Percentiles rank a stretch among this genome's conserved stretches.
Conservation (phyloP, 2,113 vertebrate genomes). For the Cynocephalus volans region DNA sequence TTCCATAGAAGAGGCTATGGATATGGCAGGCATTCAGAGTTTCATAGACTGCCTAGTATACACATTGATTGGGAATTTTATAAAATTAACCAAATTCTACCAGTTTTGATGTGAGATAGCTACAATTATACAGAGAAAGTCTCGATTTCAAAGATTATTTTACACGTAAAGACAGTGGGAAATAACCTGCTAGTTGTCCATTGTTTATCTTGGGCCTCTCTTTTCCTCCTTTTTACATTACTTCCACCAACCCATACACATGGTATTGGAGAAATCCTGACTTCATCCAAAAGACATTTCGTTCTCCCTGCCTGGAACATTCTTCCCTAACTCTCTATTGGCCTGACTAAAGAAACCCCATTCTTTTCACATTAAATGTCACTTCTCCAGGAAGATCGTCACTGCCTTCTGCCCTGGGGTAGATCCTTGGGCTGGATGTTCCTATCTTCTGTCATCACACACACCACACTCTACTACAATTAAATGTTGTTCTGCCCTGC, state of each 20-base stretch:
- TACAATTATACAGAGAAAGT: background rate
- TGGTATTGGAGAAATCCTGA: background rate
- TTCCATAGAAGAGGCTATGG: background rate
- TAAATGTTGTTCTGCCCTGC: background rate
- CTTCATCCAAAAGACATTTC: slow-evolving; percentile 20
- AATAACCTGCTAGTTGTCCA: background rate
- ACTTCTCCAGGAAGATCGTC: background rate
- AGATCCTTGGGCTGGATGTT: background rate
- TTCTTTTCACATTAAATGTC: slow-evolving; percentile 36
- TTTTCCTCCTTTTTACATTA: background rate
- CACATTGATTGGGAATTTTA: background rate
- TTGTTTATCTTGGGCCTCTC: background rate
- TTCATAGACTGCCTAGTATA: background rate
- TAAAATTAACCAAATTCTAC: background rate
- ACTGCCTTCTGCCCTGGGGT: background rate
- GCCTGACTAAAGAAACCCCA: background rate
- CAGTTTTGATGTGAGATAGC: background rate
- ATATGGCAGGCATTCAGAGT: background rate
- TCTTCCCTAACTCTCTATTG: background rate
- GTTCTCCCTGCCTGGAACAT: background rate
- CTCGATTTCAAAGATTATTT: background rate
- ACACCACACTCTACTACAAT: background rate
- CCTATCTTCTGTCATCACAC: background rate
- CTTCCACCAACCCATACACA: background rate
- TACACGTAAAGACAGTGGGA: background rate